Evolutionary conservation across 2,797 vertebrate species (phyloP).

Genomic region (Brotula barbata): DNA sequence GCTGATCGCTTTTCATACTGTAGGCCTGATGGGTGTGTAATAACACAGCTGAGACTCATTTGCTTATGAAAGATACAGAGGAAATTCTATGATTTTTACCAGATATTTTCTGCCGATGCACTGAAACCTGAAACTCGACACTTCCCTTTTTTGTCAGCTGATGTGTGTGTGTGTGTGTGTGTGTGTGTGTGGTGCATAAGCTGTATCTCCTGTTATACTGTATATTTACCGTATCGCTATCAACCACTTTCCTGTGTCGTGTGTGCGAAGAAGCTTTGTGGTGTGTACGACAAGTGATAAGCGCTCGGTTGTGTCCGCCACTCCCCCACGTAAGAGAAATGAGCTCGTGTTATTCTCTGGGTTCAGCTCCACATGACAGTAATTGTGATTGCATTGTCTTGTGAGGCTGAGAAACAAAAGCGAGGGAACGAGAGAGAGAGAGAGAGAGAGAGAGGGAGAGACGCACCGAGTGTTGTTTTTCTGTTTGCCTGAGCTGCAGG

Average conservation of each 20-base stretch:
- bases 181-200: not conserved
- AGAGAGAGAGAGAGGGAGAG: not conserved
- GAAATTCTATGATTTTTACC: slow-evolving; percentile 1
- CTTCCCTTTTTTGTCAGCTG: slow-evolving; percentile 19
- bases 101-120: slow-evolving; percentile 10
- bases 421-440: not conserved
- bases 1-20: slow-evolving; percentile 20
- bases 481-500: slow-evolving; percentile 26
- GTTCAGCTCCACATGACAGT: not conserved
- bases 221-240: not conserved
- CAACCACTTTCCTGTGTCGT: not conserved
- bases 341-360: not conserved
- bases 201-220: slow-evolving; percentile 5
- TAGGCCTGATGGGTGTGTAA: not conserved
- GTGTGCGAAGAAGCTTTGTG: not conserved
- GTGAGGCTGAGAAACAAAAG: slow-evolving; percentile 17
- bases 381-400: slow-evolving; percentile 8
- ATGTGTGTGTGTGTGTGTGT: no score
- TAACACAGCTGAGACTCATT: not conserved
- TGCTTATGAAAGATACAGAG: not conserved
- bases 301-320: not conserved
- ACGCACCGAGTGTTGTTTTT: slow-evolving; percentile 27
- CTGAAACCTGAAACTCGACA: slow-evolving; percentile 1
- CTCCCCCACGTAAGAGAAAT: slow-evolving; percentile 1
- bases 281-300: slow-evolving; percentile 1